Base-by-base conservation (phyloP, 92 coral and sea anemone genomes). In the Bergia sp. region DNA sequence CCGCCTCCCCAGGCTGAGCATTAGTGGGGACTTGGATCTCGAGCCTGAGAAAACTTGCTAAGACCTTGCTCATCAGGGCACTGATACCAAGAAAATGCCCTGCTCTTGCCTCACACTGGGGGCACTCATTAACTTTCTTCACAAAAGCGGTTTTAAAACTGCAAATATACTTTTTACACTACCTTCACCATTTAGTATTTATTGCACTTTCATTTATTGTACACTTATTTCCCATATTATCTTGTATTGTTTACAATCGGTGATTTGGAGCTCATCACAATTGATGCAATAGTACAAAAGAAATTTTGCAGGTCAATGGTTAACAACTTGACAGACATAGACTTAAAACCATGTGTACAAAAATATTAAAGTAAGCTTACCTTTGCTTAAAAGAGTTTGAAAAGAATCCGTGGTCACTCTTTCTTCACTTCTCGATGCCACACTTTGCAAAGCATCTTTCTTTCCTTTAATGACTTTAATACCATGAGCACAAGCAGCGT, bases 141-240 rank as follows among this genome's bases (percentile, higher is more conserved):
- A 73, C 43, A 73, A 40, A 9, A 29, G 78, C 78, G 6, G 78
- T 73, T 73, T 73, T 73, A 73, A 73, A 38, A 73, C 78, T 73
- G 78, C 78, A 37, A 73, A 8, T 73, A 13, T 73, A 73, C 13
- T 73, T 73, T 23, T 73, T 23, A 73, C 77, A 73, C 77, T 73
- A 29, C 42, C 77, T 73, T 37, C 29, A 7, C 7, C 15, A 73
- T 73, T 73, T 37, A 38, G 36, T 37, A 71, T 71, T 71, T 71
- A 37, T 71, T 71, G 75, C 75, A 20, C 38, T 71, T 71, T 29
- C 29, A 29, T 29, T 29, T 29, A 29, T 29, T 29, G 29, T 29
- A 29, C 75, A 20, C 38, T 71, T 71, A 65, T 65, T 15, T 65
- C 72, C 7, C 36, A 65, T 15, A 5, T 65, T 65, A 65, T 65